phyloP scores from a whole-genome alignment of 2,888 invertebrate species.

The Homarus gammarus region DNA sequence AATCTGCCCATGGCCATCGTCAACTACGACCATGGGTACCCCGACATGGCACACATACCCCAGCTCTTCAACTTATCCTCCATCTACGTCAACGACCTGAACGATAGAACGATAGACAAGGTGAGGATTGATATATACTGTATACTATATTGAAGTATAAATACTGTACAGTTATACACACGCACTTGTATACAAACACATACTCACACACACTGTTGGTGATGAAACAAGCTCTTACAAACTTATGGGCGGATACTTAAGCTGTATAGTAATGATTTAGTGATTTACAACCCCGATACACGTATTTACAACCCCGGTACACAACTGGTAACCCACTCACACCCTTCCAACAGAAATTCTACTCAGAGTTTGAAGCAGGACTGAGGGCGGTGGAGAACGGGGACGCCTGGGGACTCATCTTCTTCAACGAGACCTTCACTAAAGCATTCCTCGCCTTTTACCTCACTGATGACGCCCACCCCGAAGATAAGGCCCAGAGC shows the following conservation, averaged over 20 bases:
- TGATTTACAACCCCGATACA: too few species aligned
- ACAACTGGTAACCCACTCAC: too few species aligned
- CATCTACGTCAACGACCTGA: conserved; percentile 17
- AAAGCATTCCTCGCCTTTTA: conserved; percentile 75
- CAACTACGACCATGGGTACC: conserved; percentile 77
- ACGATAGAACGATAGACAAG: conserved; percentile 40
- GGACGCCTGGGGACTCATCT: conserved; percentile 79
- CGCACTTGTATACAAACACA: too few species aligned
- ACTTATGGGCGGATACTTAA: too few species aligned
- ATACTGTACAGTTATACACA: too few species aligned
- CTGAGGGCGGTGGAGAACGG: conserved; percentile 77
- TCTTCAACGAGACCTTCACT: conserved; percentile 79
- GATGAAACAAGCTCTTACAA: too few species aligned
- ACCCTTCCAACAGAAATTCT: conserved; percentile 58
- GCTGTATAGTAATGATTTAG: too few species aligned
- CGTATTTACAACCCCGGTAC: too few species aligned
- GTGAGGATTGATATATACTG: too few species aligned
- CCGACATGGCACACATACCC: not conserved
- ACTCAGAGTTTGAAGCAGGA: conserved; percentile 71
- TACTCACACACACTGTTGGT: too few species aligned
- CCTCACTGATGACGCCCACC: conserved; percentile 30
- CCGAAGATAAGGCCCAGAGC: conserved; percentile 72
- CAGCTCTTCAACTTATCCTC: conserved; percentile 19
- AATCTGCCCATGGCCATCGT: conserved; percentile 79
- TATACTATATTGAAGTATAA: too few species aligned